Evolutionary conservation across 92 coral and sea anemone species (phyloP), one percentile per base, ranked within the genome.

Genomic region (Virgularia gustaviana): DNA sequence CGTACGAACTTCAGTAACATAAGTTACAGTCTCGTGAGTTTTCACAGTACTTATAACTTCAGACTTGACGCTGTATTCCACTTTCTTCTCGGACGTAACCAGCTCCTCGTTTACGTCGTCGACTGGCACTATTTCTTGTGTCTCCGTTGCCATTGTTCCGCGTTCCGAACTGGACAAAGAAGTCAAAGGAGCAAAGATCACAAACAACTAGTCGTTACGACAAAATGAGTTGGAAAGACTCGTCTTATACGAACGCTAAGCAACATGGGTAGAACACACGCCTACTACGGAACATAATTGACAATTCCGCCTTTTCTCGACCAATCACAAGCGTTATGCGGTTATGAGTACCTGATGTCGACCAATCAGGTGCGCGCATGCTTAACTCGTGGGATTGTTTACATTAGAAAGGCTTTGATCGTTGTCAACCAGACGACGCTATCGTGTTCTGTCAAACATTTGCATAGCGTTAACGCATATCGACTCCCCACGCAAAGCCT

Each of bases 241-340:
- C 59, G 55, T 49, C 75, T 68, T 68, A 43, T 68, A 68, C 11
- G 61, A 68, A 27, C 75, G 75, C 75, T 68, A 25, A 43, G 75
- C 75, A 68, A 68, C 27, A 49, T 68, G 75, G 75, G 75, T 68
- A 64, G 45, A 23, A 65, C 27, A 68, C 75, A 68, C 75, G 75
- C 75, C 75, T 68, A 31, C 51, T 34, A 24, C 33, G n/a, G 42
- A 61, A 20, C 61, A 34, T 66, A 92, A 92, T 94, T 87, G 99
- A 94, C 95, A 88, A 91, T 82, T 77, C 87, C 88, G 94, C 83
- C 92, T 77, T 70, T 51, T 79, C 57, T 72, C 36, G 67, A 75
- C 99, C 99, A 94, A 94, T 94, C 81, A 86, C 36, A 81, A 60
- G 56, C 86, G 64, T 30, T 58, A 57, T 71, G 28, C 36, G 57